Evolutionary conservation across 2,888 invertebrate species (phyloP), one percentile per base, ranked within the genome.

Genomic region (Ophioninae sp.): DNA sequence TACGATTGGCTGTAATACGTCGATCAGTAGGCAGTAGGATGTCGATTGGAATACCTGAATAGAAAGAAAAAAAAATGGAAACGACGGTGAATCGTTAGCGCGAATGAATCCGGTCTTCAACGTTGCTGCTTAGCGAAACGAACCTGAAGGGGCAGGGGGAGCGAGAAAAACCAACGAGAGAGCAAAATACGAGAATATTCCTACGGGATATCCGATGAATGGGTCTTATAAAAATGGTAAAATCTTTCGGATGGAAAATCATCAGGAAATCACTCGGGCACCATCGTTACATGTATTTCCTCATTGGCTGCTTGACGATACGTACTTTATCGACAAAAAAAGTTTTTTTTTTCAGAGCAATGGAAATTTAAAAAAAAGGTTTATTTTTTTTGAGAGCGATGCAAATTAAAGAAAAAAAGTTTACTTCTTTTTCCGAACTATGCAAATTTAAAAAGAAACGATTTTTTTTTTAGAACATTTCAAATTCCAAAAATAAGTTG

Each of bases 161-260:
- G 23, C 21, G 10, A 61, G 5, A 23, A 5, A 61, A 1, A 61
- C 10, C 0, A 61, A 61, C 61, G 44, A 13, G 13, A 61, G 23
- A 5, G 23, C 10, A 10, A 61, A 61, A 61, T 10, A 10, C 10
- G 61, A 30, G 21, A 59, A 21, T 30, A 21, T 10, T 21, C 61
- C 61, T 23, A 21, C 59, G 21, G 44, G 13, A 44, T 13, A 3
- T 10, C 44, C 13, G 44, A 44, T 10, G 44, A 44, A 44, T 44
- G 8, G 44, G 44, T 20, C 59, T n/a, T 59, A 21, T 59, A 59
- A 59, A 59, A 59, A 59, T 59, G 20, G 59, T 59, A 20, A 59
- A 59, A 59, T 59, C 59, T 7, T 6, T 59, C 44, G 44, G 59
- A 59, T 59, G 59, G 59, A 20, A 59, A 44, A 44, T 44, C 44